Evolutionary conservation across 2,113 vertebrate species (phyloP), one percentile per base, ranked within the genome.

Genomic region (Hyla sarda): DNA sequence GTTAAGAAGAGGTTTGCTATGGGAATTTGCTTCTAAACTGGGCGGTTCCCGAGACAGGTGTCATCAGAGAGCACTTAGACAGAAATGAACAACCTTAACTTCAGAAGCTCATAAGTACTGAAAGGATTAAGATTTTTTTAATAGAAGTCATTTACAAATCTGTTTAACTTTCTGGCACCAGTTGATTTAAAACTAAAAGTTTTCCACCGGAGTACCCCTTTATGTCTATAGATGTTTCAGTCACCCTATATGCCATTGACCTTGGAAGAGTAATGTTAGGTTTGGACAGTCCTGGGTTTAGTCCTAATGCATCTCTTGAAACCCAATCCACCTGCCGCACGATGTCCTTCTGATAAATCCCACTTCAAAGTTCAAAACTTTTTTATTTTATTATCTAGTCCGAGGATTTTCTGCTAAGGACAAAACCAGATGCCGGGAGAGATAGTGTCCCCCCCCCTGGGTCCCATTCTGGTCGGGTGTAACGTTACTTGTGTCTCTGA

Each of bases 351-450:
- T 71, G 60, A 82, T 82, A 48, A 71, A 69, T 52, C 78, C 47
- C 12, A 32, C 45, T 50, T 82, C 62, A 52, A 82, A 82, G 45
- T 67, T 52, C 16, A 2, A 82, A 82, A 65, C 60, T 32, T 69
- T 67, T 52, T 21, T 82, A 82, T 82, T 82, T 82, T 69, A 69
- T 82, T 69, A 82, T 82, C 62, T 52, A 56, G 47, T 82, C 80
- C 32, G 80, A 50, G 62, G 62, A 82, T 69, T 82, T 48, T 82
- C 62, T 71, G 80, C 80, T 65, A 23, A 82, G 80, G 45, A 82
- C 62, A 71, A 71, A 82, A 52, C 60, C 80, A 82, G 80, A 82
- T 82, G 80, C 62, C 52, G 21, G 77, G 19, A 80, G 19, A 80
- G 77, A 80, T 71, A 69, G 34, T 47, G 28, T 45, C 10, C n/a